These are phyloP conservation scores for Epinephelus awoara DNA, from an alignment of 2,797 vertebrate genomes.

Conservation along the genomic window DNA sequence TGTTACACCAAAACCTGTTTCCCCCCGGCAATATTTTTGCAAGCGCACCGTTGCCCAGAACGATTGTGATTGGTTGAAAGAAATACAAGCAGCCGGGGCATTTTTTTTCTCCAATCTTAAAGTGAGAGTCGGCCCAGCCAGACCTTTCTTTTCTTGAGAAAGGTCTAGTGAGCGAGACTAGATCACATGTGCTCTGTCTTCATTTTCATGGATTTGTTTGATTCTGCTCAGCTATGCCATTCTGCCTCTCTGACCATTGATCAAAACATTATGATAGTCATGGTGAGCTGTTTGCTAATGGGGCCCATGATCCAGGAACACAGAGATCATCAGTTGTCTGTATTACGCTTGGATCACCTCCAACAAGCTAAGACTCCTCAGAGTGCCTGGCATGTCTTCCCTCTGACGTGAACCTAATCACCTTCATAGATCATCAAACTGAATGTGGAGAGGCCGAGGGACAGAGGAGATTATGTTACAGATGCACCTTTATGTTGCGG, in stretches of 20 bases:
- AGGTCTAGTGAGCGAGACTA: not conserved
- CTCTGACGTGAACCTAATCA: constrained; percentile 59
- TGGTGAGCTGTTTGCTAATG: constrained; percentile 9
- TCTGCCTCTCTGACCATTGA: constrained; percentile 26
- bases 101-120: too few relatives aligned
- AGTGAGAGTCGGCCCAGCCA: too few relatives aligned
- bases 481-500: constrained; percentile 68
- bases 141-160: too few relatives aligned
- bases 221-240: constrained; percentile 4
- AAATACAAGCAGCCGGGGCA: too few relatives aligned
- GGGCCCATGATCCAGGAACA: constrained; percentile 16
- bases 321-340: constrained; percentile 34
- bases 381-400: constrained; percentile 22
- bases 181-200: constrained; percentile 14
- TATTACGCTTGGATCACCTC: constrained; percentile 24
- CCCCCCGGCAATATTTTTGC: too few relatives aligned
- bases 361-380: constrained; percentile 8
- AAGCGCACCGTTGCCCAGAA: too few relatives aligned
- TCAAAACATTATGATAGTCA: constrained; percentile 38
- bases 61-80: too few relatives aligned
- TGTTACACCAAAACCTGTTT: too few relatives aligned
- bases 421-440: constrained; percentile 62
- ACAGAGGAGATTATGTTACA: constrained; percentile 59
- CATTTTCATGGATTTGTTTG: constrained; percentile 22
- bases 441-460: constrained; percentile 41